Percentiles rank a stretch among this genome's conserved stretches.
Conservation (phyloP, 2,113 vertebrate genomes). For the Podarcis muralis region DNA sequence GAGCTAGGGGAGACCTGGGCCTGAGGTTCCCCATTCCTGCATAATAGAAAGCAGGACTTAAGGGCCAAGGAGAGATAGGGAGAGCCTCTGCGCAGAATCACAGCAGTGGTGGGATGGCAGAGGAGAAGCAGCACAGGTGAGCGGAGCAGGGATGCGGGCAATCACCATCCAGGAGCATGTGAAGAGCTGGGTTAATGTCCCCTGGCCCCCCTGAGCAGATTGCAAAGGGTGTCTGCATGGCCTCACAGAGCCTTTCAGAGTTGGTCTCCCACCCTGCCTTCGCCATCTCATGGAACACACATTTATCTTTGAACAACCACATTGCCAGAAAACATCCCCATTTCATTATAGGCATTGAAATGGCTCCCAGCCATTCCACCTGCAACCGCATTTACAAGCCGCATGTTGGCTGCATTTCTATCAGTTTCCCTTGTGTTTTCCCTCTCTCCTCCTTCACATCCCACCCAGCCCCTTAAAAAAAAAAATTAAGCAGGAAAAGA, state of each 20-base stretch:
- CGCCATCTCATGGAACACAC: background rate
- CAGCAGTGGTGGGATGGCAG: background rate
- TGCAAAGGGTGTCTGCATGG: no score
- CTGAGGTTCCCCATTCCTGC: no score
- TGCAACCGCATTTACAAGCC: background rate
- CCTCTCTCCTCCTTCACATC: slow-evolving; percentile 34
- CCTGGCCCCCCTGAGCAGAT: background rate
- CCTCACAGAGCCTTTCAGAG: background rate
- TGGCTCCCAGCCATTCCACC: background rate
- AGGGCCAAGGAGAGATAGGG: background rate
- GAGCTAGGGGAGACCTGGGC: no score
- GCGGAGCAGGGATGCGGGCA: background rate
- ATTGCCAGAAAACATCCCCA: slow-evolving; percentile 7
- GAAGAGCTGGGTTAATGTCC: background rate
- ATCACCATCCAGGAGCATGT: background rate
- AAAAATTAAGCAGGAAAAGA: slow-evolving; percentile 71
- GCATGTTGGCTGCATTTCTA: slow-evolving; percentile 2
- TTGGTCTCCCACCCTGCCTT: background rate
- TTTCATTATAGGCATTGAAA: background rate
- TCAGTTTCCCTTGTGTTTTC: slow-evolving; percentile 32
- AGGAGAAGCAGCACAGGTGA: background rate
- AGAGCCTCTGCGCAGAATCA: background rate
- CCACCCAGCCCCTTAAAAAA: background rate
- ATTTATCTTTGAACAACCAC: slow-evolving; percentile 12
- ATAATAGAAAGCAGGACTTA: background rate